A percentile compares a stretch with the other conserved stretches of the same genome.
Conservation (phyloP, 2,888 invertebrate genomes). For the Philhelius pedissequus region DNA sequence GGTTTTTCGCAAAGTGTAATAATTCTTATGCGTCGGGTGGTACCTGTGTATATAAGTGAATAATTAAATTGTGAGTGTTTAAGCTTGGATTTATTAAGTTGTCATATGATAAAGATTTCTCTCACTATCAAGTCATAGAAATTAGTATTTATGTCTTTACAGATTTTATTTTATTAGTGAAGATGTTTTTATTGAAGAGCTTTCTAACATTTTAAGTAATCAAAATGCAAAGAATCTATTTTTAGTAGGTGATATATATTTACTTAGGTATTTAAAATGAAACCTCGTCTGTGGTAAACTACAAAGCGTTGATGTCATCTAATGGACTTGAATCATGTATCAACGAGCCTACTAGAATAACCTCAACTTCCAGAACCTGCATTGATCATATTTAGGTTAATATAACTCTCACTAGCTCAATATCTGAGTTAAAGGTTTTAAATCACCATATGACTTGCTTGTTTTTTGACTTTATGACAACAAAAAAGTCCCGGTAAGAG, state of each 20-base stretch:
- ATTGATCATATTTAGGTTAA: not conserved
- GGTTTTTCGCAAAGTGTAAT: not conserved
- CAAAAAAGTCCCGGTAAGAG: not conserved
- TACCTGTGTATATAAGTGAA: not conserved
- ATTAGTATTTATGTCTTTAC: not conserved
- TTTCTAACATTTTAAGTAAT: not conserved
- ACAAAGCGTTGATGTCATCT: too few species aligned
- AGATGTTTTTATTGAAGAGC: constrained; percentile 7
- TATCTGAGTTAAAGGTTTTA: not conserved
- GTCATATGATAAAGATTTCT: not conserved
- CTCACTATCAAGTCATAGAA: not conserved
- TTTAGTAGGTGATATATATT: too few species aligned
- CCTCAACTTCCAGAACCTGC: not conserved
- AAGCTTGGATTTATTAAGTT: not conserved
- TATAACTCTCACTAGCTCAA: not conserved
- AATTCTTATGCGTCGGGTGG: constrained; percentile 5
- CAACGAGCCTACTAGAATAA: not conserved
- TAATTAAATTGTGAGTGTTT: not conserved
- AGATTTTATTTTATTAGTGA: not conserved
- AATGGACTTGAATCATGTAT: too few species aligned
- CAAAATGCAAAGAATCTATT: not conserved
- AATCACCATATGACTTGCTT: not conserved
- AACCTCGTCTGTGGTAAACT: too few species aligned
- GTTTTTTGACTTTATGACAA: not conserved
- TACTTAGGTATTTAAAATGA: too few species aligned